phyloP scores from a whole-genome alignment of 2,113 vertebrate genomes.

The Pachycephala philippinensis region DNA sequence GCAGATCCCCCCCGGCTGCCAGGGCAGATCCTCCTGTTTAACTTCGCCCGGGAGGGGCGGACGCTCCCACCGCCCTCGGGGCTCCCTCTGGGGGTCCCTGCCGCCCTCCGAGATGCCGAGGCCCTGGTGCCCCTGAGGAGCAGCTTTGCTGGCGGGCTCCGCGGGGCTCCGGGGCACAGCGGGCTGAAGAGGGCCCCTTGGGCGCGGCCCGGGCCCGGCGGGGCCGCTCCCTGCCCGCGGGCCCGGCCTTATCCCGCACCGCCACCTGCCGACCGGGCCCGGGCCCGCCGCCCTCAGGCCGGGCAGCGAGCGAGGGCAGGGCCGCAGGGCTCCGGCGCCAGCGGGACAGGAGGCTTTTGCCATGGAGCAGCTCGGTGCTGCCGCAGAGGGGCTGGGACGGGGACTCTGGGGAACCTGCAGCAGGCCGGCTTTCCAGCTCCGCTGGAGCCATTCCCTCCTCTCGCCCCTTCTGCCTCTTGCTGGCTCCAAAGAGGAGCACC shows the following conservation, averaged over 20 bases:
- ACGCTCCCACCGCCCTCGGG: rapidly evolving
- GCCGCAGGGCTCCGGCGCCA: background rate
- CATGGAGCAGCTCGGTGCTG: rapidly evolving
- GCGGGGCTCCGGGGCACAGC: rapidly evolving
- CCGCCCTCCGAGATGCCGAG: rapidly evolving
- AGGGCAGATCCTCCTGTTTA: rapidly evolving
- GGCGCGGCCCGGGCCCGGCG: background rate
- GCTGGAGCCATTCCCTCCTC: rapidly evolving
- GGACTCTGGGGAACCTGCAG: background rate
- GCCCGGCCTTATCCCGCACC: constrained; percentile 47
- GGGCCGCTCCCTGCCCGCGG: background rate
- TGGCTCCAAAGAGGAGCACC: too few species aligned
- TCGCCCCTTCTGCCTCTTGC: background rate
- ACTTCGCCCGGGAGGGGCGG: rapidly evolving
- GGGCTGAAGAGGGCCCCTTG: rapidly evolving
- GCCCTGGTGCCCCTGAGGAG: rapidly evolving
- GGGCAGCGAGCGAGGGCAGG: background rate
- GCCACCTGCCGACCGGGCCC: constrained; percentile 32
- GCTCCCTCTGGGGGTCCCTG: background rate
- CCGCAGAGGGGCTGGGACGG: background rate
- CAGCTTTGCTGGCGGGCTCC: rapidly evolving
- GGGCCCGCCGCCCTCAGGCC: background rate
- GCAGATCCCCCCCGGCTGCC: background rate
- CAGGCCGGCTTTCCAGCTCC: background rate
- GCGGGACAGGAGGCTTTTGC: background rate